phyloP scores from a whole-genome alignment of 2,113 vertebrate species.

The Tamias sibiricus region DNA sequence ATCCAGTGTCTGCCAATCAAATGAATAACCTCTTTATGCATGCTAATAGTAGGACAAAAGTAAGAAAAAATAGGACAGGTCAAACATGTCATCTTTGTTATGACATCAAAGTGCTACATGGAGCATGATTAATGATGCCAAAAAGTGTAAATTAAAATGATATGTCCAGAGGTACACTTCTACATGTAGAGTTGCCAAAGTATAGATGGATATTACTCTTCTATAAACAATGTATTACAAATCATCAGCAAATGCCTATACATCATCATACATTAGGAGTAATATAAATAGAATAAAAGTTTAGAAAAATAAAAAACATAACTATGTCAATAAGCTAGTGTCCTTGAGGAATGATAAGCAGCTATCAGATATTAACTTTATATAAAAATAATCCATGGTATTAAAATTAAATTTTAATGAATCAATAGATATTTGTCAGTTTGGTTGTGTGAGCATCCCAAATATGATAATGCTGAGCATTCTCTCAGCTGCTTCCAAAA shows the following conservation, averaged over 20 bases:
- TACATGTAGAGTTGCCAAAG: no score
- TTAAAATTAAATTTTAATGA: neutral
- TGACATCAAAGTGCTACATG: neutral
- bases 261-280: neutral
- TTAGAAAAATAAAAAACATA: neutral
- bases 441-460: no score
- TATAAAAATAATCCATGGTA: neutral
- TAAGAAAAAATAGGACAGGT: no score
- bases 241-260: no score
- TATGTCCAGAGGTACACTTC: fast-evolving
- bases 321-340: neutral
- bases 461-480: neutral
- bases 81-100: neutral
- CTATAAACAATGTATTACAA: neutral
- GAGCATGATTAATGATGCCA: neutral
- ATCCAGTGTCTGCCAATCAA: no score
- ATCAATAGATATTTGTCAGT: no score
- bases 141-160: neutral
- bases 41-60: no score
- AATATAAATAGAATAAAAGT: neutral
- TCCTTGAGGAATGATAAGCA: neutral
- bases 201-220: neutral
- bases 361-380: neutral
- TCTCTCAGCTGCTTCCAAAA: neutral
- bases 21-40: no score